phyloP scores from a whole-genome alignment of 2,888 invertebrate species.

The Drosophila subquinaria region DNA sequence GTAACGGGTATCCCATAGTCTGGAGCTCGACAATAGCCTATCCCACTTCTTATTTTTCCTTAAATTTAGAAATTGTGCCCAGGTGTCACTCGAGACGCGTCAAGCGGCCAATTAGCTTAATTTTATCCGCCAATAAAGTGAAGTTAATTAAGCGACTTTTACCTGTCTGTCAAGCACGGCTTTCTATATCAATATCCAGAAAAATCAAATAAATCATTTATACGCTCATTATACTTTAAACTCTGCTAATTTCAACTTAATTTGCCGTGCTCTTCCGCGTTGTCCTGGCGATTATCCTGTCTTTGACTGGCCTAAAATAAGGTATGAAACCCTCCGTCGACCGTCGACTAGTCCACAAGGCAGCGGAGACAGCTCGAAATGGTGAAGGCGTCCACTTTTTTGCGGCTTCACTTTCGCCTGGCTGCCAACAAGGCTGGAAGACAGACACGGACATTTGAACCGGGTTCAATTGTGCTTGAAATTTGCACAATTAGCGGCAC shows the following conservation, averaged over 20 bases:
- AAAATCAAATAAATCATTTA: conserved; percentile 75
- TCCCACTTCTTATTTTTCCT: too few relatives aligned
- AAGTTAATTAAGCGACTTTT: conserved; percentile 62
- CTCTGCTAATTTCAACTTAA: conserved; percentile 70
- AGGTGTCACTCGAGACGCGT: conserved; percentile 55
- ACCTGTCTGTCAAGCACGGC: conserved; percentile 28
- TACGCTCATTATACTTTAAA: conserved; percentile 75
- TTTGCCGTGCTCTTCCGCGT: conserved; percentile 36
- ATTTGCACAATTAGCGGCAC: conserved; percentile 70
- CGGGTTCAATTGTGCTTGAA: conserved; percentile 75
- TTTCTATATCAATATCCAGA: conserved; percentile 59
- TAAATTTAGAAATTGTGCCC: conserved; percentile 1
- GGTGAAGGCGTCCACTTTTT: conserved; percentile 32
- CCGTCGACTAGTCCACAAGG: conserved; percentile 29
- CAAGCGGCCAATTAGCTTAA: conserved; percentile 67
- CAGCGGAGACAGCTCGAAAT: background rate
- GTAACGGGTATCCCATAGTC: too few relatives aligned
- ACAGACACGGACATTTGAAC: conserved; percentile 51
- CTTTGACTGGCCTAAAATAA: conserved; percentile 1
- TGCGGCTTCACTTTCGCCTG: conserved; percentile 23
- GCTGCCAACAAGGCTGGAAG: conserved; percentile 24
- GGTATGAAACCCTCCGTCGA: conserved; percentile 39
- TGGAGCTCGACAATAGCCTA: too few relatives aligned
- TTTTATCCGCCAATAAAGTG: conserved; percentile 60
- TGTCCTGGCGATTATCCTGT: background rate